phyloP scores from a whole-genome alignment of 2,113 vertebrate species.

The Mus musculus region DNA sequence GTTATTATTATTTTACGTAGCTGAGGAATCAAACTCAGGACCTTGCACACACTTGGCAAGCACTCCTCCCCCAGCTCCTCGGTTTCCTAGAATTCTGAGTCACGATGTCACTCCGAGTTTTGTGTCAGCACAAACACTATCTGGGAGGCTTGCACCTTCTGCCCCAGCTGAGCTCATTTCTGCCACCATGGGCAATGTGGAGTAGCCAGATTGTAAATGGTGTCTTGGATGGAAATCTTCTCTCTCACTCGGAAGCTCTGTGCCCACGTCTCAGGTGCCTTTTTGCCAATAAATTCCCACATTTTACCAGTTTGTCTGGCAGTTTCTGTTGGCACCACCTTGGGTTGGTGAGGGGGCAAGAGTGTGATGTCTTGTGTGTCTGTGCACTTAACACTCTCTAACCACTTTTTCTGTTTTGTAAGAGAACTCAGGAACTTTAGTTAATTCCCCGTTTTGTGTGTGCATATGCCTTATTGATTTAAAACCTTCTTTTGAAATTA shows the following conservation, averaged over 20 bases:
- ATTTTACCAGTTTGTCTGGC: slow-evolving; percentile 24
- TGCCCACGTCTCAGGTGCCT: background rate
- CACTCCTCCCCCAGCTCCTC: background rate
- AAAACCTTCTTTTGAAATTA: slow-evolving; percentile 33
- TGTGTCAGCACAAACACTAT: background rate
- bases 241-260: background rate
- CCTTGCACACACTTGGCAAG: too few species aligned
- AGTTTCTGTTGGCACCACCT: slow-evolving; percentile 6
- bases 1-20: background rate
- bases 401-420: slow-evolving; percentile 23
- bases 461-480: background rate
- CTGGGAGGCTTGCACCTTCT: background rate
- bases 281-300: background rate
- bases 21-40: background rate
- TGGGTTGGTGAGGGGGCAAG: background rate
- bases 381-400: background rate
- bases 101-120: background rate
- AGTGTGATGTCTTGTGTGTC: background rate
- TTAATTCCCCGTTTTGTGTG: slow-evolving; percentile 33
- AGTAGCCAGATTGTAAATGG: background rate
- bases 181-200: background rate
- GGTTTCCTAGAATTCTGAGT: background rate
- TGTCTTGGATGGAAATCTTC: background rate
- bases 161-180: background rate
- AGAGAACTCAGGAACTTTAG: background rate